Evolutionary conservation across 1,140 invertebrate species (phyloP).

Genomic region (Agrilus planipennis): DNA sequence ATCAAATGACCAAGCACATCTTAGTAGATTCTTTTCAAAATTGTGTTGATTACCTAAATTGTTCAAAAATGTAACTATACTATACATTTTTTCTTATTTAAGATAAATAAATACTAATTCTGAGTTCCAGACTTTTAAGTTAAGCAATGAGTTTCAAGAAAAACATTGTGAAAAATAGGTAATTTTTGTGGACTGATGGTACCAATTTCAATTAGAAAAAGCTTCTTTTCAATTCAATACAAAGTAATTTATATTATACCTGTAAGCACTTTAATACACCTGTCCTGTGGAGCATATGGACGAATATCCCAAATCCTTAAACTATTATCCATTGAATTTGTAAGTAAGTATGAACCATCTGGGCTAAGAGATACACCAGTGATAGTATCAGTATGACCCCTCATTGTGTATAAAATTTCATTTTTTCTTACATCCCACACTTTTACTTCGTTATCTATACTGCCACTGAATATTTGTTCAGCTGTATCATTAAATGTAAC

Average conservation of each 20-base stretch:
- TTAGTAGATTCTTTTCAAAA: constrained; percentile 90
- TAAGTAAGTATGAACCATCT: constrained; percentile 89
- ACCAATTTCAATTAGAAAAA: not conserved
- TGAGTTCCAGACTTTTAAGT: no score
- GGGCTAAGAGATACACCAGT: constrained; percentile 87
- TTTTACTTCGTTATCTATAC: constrained; percentile 97
- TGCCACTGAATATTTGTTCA: constrained; percentile 80
- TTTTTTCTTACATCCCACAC: constrained; percentile 96
- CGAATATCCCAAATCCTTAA: constrained; percentile 71
- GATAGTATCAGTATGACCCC: constrained; percentile 86
- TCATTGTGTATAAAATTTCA: constrained; percentile 71
- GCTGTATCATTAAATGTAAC: constrained; percentile 93
- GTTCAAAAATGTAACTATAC: no score
- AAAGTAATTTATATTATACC: constrained; percentile 9
- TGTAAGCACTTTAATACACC: constrained; percentile 84
- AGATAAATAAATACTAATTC: no score
- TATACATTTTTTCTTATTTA: no score
- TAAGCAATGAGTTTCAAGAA: no score
- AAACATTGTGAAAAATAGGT: no score
- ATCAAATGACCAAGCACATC: constrained; percentile 83
- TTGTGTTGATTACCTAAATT: constrained; percentile 87
- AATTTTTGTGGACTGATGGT: no score
- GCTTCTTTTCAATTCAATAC: not conserved
- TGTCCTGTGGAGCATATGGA: constrained; percentile 73
- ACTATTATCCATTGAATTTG: constrained; percentile 96